These are phyloP conservation scores for Thermophis baileyi DNA, from an alignment of 2,113 vertebrate genomes.

Conservation along the genomic window DNA sequence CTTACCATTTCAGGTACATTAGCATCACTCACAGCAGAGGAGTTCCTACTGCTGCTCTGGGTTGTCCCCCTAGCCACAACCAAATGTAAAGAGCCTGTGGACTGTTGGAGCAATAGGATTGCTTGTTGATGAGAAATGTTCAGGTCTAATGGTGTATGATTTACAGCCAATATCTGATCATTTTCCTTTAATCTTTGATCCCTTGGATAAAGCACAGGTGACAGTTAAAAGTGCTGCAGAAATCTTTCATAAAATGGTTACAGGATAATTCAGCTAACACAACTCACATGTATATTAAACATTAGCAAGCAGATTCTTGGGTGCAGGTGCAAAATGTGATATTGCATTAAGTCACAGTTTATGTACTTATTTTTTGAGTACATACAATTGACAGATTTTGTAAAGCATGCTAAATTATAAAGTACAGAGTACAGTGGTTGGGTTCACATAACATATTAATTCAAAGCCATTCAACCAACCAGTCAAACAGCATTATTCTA, in stretches of 20 bases:
- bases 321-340: background rate
- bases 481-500: background rate
- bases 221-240: conserved; percentile 4
- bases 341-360: background rate
- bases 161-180: conserved; percentile 94
- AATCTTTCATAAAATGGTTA: conserved; percentile 1
- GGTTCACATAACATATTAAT: background rate
- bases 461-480: background rate
- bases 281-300: background rate
- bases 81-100: conserved; percentile 78
- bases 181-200: conserved; percentile 87
- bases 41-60: conserved; percentile 38
- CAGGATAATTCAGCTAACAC: accelerated
- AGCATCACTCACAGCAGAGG: conserved; percentile 35
- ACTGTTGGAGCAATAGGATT: conserved; percentile 85
- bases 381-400: background rate
- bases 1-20: conserved; percentile 66
- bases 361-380: background rate
- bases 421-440: background rate
- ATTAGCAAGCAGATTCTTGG: background rate
- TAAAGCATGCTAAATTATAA: background rate
- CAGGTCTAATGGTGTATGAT: conserved; percentile 82
- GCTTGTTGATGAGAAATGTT: conserved; percentile 88
- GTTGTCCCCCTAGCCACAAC: conserved; percentile 80
- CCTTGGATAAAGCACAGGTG: conserved; percentile 70